Evolutionary conservation across 2,888 invertebrate species (phyloP).

Genomic region (Frankliniella fusca): DNA sequence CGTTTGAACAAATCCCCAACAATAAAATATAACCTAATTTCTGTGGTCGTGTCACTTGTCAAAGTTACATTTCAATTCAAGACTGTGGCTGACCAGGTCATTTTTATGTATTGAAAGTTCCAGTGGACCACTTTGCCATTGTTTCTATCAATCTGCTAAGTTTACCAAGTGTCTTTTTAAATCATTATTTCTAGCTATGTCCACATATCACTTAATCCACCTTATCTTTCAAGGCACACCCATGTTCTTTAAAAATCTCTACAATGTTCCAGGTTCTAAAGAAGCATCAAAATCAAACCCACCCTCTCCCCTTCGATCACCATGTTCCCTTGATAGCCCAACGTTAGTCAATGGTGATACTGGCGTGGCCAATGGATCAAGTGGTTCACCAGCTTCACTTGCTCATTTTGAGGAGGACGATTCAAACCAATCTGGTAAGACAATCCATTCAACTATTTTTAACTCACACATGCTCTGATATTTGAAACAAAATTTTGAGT

Average conservation of each 20-base stretch:
- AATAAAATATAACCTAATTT: background rate
- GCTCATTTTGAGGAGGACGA: background rate
- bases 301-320: conserved; percentile 41
- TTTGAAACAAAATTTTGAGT: background rate
- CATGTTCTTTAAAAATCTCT: background rate
- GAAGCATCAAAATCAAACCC: conserved; percentile 42
- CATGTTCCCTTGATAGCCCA: conserved; percentile 30
- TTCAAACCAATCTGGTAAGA: background rate
- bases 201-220: no score
- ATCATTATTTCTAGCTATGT: no score
- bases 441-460: conserved; percentile 34
- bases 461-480: background rate
- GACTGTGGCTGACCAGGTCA: no score
- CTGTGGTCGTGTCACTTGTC: conserved; percentile 5
- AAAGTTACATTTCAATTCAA: background rate
- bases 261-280: conserved; percentile 26
- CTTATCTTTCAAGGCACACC: background rate
- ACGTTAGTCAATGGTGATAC: conserved; percentile 39
- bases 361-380: conserved; percentile 38
- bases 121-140: no score
- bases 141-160: no score
- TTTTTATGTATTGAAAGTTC: no score
- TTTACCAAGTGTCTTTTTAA: no score
- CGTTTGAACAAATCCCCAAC: background rate
- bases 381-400: conserved; percentile 38